phyloP scores from a whole-genome alignment of 2,888 invertebrate genomes.

The Nycteola revayana region DNA sequence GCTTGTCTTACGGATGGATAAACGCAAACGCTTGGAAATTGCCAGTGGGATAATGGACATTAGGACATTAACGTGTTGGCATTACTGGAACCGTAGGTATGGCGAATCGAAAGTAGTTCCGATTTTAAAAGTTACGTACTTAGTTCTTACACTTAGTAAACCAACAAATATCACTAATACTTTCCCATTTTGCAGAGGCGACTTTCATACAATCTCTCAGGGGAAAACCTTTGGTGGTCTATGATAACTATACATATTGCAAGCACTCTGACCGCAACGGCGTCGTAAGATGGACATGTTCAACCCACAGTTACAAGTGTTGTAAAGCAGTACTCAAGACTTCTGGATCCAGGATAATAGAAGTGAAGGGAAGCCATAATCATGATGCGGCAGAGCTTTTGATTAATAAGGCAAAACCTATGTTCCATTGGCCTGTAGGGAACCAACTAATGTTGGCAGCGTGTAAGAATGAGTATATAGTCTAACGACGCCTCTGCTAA shows the following conservation, averaged over 20 bases:
- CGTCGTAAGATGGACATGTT: slow-evolving; percentile 67
- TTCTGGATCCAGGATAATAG: slow-evolving; percentile 53
- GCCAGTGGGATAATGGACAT: no score
- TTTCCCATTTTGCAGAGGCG: slow-evolving; percentile 34
- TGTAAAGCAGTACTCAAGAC: slow-evolving; percentile 74
- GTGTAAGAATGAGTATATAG: not conserved
- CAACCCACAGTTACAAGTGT: slow-evolving; percentile 70
- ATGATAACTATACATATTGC: slow-evolving; percentile 67
- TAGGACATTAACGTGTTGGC: no score
- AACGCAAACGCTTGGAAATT: no score
- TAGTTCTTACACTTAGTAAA: no score
- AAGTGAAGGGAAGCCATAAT: slow-evolving; percentile 63
- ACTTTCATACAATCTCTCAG: slow-evolving; percentile 65
- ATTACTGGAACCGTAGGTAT: no score
- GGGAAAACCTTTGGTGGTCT: slow-evolving; percentile 64
- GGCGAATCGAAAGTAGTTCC: no score
- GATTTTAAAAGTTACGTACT: no score
- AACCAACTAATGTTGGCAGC: slow-evolving; percentile 3
- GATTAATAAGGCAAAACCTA: slow-evolving; percentile 48
- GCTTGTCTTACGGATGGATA: no score
- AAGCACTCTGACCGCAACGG: slow-evolving; percentile 61
- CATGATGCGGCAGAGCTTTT: slow-evolving; percentile 63
- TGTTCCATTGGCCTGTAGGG: slow-evolving; percentile 10
- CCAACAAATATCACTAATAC: no score
- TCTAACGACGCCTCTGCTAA: no score